These are phyloP conservation scores for Pectinophora gossypiella DNA, from an alignment of 1,140 invertebrate genomes.

Conservation along the genomic window DNA sequence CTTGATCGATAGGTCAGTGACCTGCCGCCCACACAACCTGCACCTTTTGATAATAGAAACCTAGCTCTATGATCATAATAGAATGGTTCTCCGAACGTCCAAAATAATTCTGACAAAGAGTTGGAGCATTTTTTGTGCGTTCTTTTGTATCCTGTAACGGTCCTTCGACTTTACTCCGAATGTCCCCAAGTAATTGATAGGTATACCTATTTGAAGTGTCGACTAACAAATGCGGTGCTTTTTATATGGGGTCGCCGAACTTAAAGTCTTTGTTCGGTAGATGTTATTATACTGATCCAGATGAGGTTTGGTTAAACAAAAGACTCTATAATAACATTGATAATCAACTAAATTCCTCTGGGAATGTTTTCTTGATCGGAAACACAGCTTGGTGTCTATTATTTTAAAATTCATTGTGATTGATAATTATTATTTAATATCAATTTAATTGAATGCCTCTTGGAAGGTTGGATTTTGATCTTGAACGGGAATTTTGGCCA, in stretches of 20 bases:
- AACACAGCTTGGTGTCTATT: too few species aligned
- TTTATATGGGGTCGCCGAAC: conserved; percentile 54
- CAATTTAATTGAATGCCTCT: too few species aligned
- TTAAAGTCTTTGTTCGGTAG: conserved; percentile 46
- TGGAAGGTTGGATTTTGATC: too few species aligned
- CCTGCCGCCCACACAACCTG: conserved; percentile 32
- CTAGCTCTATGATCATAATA: background rate
- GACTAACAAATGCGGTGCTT: conserved; percentile 35
- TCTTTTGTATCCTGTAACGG: conserved; percentile 23
- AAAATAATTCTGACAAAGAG: background rate
- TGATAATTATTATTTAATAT: too few species aligned
- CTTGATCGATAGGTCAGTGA: conserved; percentile 58
- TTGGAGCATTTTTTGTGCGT: background rate
- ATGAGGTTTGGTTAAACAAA: conserved; percentile 22
- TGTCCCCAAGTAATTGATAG: conserved; percentile 41
- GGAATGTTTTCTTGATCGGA: too few species aligned
- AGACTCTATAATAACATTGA: background rate
- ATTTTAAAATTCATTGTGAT: too few species aligned
- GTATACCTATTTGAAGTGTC: conserved; percentile 48
- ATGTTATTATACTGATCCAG: conserved; percentile 37
- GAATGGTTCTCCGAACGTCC: background rate
- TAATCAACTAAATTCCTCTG: too few species aligned
- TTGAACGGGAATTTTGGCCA: too few species aligned
- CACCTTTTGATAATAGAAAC: background rate
- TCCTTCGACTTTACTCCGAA: conserved; percentile 27